Evolutionary conservation across 2,797 vertebrate genomes (phyloP).

Genomic region (Macropodus opercularis): DNA sequence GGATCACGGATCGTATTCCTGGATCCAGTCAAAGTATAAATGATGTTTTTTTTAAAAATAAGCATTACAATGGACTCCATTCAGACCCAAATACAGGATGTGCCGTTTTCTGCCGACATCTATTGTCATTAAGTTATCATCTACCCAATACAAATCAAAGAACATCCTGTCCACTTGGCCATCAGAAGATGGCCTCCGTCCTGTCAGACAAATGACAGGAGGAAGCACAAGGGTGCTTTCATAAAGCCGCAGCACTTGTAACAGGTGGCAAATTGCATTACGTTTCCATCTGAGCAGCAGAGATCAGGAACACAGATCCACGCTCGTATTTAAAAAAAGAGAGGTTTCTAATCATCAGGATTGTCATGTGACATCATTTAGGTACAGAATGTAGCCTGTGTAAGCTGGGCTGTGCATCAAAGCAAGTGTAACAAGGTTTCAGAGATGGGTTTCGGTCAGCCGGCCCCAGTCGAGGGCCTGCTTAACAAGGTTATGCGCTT

Average conservation of each 20-base stretch:
- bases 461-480: conserved; percentile 68
- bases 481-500: conserved; percentile 80
- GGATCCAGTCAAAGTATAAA: conserved; percentile 1
- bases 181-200: conserved; percentile 74
- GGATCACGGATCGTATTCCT: conserved; percentile 12
- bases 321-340: conserved; percentile 79
- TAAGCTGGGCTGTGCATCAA: conserved; percentile 79
- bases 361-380: conserved; percentile 84
- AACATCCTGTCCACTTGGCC: conserved; percentile 66
- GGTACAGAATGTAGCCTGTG: conserved; percentile 73
- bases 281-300: conserved; percentile 75
- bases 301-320: conserved; percentile 77
- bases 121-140: conserved; percentile 65
- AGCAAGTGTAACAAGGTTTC: conserved; percentile 81
- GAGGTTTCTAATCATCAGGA: conserved; percentile 81
- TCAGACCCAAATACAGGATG: conserved; percentile 34
- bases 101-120: conserved; percentile 40
- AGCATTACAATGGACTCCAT: conserved; percentile 9
- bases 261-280: conserved; percentile 84
- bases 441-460: conserved; percentile 78
- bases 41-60: background rate
- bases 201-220: conserved; percentile 78
- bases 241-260: conserved; percentile 83
- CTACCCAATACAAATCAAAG: conserved; percentile 67
- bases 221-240: conserved; percentile 78